These are phyloP conservation scores for Cercocebus atys DNA, from an alignment of 2,113 vertebrate species.

Conservation along the genomic window DNA sequence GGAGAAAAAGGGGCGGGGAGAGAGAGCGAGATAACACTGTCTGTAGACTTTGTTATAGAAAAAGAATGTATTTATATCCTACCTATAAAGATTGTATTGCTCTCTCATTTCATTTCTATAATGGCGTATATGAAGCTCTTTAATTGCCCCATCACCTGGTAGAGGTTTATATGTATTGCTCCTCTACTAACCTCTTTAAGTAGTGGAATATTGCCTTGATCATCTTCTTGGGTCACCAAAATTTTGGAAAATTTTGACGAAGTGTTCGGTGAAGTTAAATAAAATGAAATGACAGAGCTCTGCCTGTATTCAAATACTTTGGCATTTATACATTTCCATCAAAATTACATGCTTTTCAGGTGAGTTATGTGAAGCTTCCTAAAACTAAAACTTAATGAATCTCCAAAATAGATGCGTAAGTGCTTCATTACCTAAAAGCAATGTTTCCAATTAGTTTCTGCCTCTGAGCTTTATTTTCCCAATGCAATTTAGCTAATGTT, in stretches of 20 bases:
- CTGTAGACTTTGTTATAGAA: background rate
- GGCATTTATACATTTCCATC: background rate
- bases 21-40: background rate
- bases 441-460: conserved; percentile 45
- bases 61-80: no score
- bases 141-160: background rate
- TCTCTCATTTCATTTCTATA: background rate
- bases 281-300: background rate
- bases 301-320: background rate
- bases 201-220: background rate
- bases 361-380: background rate
- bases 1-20: background rate
- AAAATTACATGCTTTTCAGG: background rate
- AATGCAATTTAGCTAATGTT: conserved; percentile 38
- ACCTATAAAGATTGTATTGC: background rate
- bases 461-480: conserved; percentile 46
- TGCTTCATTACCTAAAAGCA: conserved; percentile 38
- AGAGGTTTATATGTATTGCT: background rate
- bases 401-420: background rate
- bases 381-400: conserved; percentile 7
- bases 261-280: background rate
- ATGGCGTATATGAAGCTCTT: background rate
- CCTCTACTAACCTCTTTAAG: background rate
- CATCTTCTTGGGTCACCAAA: background rate
- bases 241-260: background rate